Evolutionary conservation across 2,888 invertebrate species (phyloP), one percentile per base, ranked within the genome.

Genomic region (Ennomos erosarius): DNA sequence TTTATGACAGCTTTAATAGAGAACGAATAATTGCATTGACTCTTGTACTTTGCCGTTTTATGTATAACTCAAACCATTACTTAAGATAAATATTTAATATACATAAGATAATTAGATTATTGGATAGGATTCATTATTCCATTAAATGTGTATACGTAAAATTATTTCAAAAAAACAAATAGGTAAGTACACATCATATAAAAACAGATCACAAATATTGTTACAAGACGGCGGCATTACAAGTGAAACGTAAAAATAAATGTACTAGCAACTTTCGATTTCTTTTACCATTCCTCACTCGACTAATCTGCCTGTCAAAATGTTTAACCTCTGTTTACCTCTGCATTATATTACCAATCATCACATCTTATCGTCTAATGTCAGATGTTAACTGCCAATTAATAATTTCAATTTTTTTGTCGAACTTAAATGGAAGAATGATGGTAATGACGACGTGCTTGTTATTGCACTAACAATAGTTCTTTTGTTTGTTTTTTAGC

Each of bases 11-110:
- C 71, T 74, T 74, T 71, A 70, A 75, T 76, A 73, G 64, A 70
- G 73, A 71, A 74, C 72, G 64, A 76, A 76, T 79, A 78, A 79
- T 78, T 77, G 71, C 73, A 67, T 74, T 71, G 75, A 72, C 77
- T 76, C 73, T 74, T 75, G 75, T 69, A 71, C 70, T 73, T 54
- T 56, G 59, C 57, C 62, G 56, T 66, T 69, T 73, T 66, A 51
- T 53, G 53, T 53, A 57, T 64, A 50, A 58, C 53, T 64, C 48
- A 55, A 55, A 48, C 54, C 57, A 38, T 47, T 50, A 55, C 50
- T 35, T 49, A 39, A 36, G 12, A 44, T 49, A 36, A 10, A 44
- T 34, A 49, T 43, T 48, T 11, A 36, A 26, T 16, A 34, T 33
- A 43, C 10, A 33, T n/a, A 26, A 38, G 11, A 33, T n/a, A 10